Conservation (phyloP, 2,888 invertebrate genomes). For the Spicauda simplicius region DNA sequence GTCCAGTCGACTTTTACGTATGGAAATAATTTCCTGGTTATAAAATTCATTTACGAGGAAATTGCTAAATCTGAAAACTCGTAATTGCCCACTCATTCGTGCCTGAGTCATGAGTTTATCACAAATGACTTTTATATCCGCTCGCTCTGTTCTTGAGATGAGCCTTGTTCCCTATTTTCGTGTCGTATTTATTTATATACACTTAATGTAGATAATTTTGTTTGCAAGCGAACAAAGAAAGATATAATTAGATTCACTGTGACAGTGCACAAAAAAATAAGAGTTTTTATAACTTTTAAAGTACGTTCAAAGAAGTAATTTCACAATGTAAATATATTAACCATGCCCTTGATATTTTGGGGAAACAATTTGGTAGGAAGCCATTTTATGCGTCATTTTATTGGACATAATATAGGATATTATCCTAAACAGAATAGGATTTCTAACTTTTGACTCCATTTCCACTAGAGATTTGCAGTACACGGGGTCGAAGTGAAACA, state of each 20-base stretch:
- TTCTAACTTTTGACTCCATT: too few species aligned
- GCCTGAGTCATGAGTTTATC: conserved; percentile 25
- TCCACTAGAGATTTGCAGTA: too few species aligned
- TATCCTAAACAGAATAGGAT: too few species aligned
- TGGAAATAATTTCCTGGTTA: too few species aligned
- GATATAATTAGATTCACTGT: background rate
- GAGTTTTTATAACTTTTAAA: too few species aligned
- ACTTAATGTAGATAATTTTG: background rate
- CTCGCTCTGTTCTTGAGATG: background rate
- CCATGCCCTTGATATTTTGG: too few species aligned
- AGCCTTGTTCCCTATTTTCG: conserved; percentile 16
- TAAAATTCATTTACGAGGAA: too few species aligned
- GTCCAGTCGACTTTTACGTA: too few species aligned
- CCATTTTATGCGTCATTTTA: too few species aligned
- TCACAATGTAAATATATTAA: background rate
- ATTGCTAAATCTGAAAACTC: background rate
- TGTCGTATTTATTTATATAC: background rate
- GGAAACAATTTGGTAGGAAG: too few species aligned
- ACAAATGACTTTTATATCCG: conserved; percentile 16
- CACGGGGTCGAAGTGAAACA: too few species aligned
- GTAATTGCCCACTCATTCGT: conserved; percentile 19
- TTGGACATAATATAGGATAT: too few species aligned
- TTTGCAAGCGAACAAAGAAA: background rate
- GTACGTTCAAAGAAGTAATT: background rate
- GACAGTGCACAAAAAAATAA: background rate